Conservation (phyloP, 1,140 invertebrate genomes). For the Nilaparvata lugens region DNA sequence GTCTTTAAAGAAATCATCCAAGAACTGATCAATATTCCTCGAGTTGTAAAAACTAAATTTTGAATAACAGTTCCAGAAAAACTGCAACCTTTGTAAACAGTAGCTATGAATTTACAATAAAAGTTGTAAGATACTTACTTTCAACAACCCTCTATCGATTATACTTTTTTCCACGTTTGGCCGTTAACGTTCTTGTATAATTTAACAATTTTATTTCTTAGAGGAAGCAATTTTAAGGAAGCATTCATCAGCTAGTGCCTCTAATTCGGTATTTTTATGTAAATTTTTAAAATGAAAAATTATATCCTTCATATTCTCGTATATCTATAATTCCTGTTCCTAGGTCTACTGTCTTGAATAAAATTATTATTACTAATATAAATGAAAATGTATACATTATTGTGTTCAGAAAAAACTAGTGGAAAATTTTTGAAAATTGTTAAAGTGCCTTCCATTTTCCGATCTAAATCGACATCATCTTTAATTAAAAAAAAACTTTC, state of each 20-base stretch:
- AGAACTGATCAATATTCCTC: no score
- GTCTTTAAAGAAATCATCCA: no score
- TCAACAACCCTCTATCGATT: neutral
- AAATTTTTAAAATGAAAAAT: neutral
- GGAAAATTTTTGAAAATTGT: neutral
- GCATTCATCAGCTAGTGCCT: slow-evolving; percentile 3
- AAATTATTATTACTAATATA: no score
- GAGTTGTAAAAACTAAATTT: no score
- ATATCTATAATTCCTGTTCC: neutral
- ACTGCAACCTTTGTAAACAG: neutral
- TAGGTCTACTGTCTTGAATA: slow-evolving; percentile 2
- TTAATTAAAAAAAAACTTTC: no score
- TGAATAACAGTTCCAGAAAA: no score
- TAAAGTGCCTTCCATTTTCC: slow-evolving; percentile 2
- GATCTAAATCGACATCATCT: neutral
- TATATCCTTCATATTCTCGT: neutral
- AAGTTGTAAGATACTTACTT: neutral
- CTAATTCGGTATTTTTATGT: slow-evolving; percentile 1
- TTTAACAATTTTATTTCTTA: neutral
- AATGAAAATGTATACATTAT: neutral
- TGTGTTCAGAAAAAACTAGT: slow-evolving; percentile 1
- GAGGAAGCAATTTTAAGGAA: neutral
- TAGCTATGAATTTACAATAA: neutral
- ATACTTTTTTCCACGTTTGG: neutral
- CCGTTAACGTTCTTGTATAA: neutral